Evolutionary conservation across 2,888 invertebrate species (phyloP), one percentile per base, ranked within the genome.

Genomic region (Tachystola acroxantha): DNA sequence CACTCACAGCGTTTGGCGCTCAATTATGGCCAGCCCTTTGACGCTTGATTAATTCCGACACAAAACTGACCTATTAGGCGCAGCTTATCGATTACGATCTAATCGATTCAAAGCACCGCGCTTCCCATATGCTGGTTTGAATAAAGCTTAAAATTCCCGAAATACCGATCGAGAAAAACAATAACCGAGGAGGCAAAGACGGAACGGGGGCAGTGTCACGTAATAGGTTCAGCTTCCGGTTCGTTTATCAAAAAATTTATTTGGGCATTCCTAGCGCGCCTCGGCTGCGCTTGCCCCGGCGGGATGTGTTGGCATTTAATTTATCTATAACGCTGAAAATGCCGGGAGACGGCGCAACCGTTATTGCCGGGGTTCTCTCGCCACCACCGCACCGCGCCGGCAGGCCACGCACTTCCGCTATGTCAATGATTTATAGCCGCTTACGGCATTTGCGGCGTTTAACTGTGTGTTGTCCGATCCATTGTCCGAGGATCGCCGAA

Each of bases 1-100:
- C 65, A 61, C 67, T 65, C 72, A 65, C 66, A 67, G 73, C 71
- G 71, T 73, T 78, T 65, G 72, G 71, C 67, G 71, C 69, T 72
- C 77, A 73, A 78, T 78, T 77, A 77, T 65, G 61, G 65, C 56
- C 72, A 76, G 73, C 66, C 75, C 80, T 82, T 84, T 82, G 82
- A 80, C 72, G 80, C 72, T 80, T 81, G 84, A 82, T 84, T 82
- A 85, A 81, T 82, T 81, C 81, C 79, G 72, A 78, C 76, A 81
- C 76, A 78, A 74, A 76, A 76, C 79, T 82, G 76, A 82, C 80
- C 84, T 81, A 82, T 84, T 79, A 84, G 57, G 52, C 48, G 40
- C 65, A 63, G 65, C 64, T 71, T 75, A 78, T 70, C 73, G 72
- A 71, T 73, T 64, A 64, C 64, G 65, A 84, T 85, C 84, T 81